Evolutionary conservation across 2,888 invertebrate genomes (phyloP), one percentile per base, ranked within the genome.

Genomic region (Drosophila barbarae): DNA sequence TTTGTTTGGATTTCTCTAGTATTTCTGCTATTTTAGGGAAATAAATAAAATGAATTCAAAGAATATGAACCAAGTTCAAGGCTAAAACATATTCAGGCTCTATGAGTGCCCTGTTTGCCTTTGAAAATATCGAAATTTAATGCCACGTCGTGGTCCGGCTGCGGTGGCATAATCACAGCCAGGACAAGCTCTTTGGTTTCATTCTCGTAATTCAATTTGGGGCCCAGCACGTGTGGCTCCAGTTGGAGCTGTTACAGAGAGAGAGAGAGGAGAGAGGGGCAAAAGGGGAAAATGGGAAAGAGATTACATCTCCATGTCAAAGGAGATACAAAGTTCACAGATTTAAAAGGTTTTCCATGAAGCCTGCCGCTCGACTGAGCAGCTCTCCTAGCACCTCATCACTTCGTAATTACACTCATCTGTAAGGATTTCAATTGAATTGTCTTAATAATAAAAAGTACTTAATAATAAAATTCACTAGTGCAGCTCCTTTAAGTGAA

Each of bases 91-190:
- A 38, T 21, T 38, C 12, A 5, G 36, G 2, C 18, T 26, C 26
- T 7, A 26, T 26, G 26, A 26, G 26, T 6, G 26, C 26, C 26
- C 2, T 26, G 26, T 26, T 6, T 26, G 26, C 26, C 26, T 26
- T 7, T 26, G 26, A 26, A 26, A 26, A 26, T 42, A 35, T 21
- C 18, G 34, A 42, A 42, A 59, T 18, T 32, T 5, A 30, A 46
- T 46, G 2, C 30, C 18, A 4, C 2, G 6, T 30, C 46, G 35
- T 15, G 21, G 21, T 15, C 13, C 12, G 32, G 23, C 21, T 44
- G 59, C 18, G 21, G 36, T 39, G 36, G 38, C 58, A 58, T 58
- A 58, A 42, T 41, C 59, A 28, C 18, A 58, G 15, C 13, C 39
- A 18, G n/a, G 57, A 12, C 8, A 5, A 30, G 42, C 46, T 32